Conservation (phyloP, 2,113 vertebrate genomes). For the Corydoras maculifer region DNA sequence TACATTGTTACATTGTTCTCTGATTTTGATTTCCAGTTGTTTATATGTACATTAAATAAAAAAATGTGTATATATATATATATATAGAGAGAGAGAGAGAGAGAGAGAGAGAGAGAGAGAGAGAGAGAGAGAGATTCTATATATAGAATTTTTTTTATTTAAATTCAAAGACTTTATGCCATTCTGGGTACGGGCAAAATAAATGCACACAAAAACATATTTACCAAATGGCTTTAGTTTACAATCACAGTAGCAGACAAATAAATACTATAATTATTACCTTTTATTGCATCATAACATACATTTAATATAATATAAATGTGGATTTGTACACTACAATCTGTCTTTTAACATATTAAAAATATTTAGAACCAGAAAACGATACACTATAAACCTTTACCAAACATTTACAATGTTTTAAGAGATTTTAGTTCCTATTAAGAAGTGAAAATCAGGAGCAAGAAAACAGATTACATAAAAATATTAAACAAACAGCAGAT, state of each 20-base stretch:
- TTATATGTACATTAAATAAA: too few species aligned
- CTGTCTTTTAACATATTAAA: constrained; percentile 76
- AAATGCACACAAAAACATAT: too few species aligned
- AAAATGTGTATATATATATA: too few species aligned
- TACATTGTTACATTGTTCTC: too few species aligned
- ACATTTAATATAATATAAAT: constrained; percentile 75
- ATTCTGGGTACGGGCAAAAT: too few species aligned
- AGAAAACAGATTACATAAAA: constrained; percentile 43
- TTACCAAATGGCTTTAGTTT: not conserved
- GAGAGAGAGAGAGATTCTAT: too few species aligned
- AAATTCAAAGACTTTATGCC: too few species aligned
- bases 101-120: too few species aligned
- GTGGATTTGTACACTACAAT: constrained; percentile 80
- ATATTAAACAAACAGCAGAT: constrained; percentile 28
- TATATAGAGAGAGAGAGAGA: too few species aligned
- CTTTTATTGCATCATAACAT: constrained; percentile 78
- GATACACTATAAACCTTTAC: constrained; percentile 74
- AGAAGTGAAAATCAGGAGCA: constrained; percentile 42
- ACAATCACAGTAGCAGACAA: not conserved
- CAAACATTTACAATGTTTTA: constrained; percentile 69
- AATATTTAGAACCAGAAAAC: constrained; percentile 73
- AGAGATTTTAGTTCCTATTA: constrained; percentile 50
- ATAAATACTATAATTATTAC: constrained; percentile 51
- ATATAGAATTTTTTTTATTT: too few species aligned
- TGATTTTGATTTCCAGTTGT: too few species aligned